phyloP scores from a whole-genome alignment of 2,888 invertebrate genomes.

The Drosophila infuscata region DNA sequence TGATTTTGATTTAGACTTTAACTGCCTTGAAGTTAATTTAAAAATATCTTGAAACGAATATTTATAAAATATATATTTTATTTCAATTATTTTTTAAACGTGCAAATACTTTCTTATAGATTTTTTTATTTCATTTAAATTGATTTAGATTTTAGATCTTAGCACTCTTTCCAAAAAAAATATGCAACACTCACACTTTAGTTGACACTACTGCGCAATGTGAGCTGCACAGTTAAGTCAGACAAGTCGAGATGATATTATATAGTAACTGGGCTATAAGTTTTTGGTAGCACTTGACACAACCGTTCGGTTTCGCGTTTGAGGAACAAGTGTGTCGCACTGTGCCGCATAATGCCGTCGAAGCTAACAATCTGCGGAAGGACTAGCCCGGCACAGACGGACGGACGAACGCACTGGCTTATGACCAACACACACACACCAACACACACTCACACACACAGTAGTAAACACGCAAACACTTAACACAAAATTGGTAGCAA shows the following conservation, averaged over 20 bases:
- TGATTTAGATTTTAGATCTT: not conserved
- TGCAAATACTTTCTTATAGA: not conserved
- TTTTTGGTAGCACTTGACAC: slow-evolving; percentile 68
- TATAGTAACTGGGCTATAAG: slow-evolving; percentile 18
- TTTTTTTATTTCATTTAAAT: not conserved
- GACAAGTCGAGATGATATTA: slow-evolving; percentile 10
- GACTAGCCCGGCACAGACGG: slow-evolving; percentile 61
- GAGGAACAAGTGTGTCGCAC: slow-evolving; percentile 76
- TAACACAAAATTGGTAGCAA: slow-evolving; percentile 74
- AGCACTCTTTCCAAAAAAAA: not conserved
- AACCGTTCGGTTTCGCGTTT: slow-evolving; percentile 77
- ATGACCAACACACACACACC: slow-evolving; percentile 61
- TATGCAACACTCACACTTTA: slow-evolving; percentile 26
- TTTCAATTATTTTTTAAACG: not conserved
- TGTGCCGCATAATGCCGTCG: slow-evolving; percentile 55
- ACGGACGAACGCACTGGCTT: slow-evolving; percentile 68
- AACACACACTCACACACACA: slow-evolving; percentile 42
- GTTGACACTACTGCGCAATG: too few species aligned
- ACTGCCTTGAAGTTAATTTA: not conserved
- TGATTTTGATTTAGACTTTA: not conserved
- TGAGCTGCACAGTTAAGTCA: slow-evolving; percentile 1
- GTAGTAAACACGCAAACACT: slow-evolving; percentile 76
- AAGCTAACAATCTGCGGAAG: slow-evolving; percentile 81
- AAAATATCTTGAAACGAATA: not conserved
- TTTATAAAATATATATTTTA: not conserved